Percentiles rank a stretch among this genome's conserved stretches.
Evolutionary conservation across 2,888 invertebrate species (phyloP).

Genomic region (Lumbricus terrestris): DNA sequence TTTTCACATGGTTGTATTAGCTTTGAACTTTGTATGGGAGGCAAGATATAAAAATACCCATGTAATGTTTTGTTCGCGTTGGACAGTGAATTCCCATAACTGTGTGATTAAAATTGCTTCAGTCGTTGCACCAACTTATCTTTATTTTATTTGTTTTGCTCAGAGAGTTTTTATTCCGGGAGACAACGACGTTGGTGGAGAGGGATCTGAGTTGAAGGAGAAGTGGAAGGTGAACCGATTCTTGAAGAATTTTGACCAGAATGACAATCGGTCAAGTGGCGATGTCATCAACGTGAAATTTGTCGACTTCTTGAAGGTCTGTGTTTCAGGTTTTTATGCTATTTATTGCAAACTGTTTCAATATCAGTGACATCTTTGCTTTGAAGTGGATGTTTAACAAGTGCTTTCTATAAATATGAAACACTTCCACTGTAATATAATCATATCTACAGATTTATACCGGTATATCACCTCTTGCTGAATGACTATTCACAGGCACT

Average conservation of each 20-base stretch:
- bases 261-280: conserved; percentile 66
- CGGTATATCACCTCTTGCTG: neutral
- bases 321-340: neutral
- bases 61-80: too few species aligned
- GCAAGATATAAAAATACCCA: too few species aligned
- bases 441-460: neutral
- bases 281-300: conserved; percentile 59
- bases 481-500: too few species aligned
- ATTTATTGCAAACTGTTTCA: neutral
- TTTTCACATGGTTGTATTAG: too few species aligned
- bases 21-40: too few species aligned
- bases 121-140: neutral
- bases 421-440: neutral
- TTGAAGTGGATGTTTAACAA: neutral
- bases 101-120: neutral
- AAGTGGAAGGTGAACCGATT: conserved; percentile 72
- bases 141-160: neutral
- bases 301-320: conserved; percentile 60
- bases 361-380: neutral
- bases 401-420: neutral
- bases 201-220: conserved; percentile 62
- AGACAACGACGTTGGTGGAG: conserved; percentile 96
- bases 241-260: conserved; percentile 45
- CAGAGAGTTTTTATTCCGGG: conserved; percentile 71
- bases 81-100: too few species aligned